phyloP scores from a whole-genome alignment of 1,140 invertebrate species.

The Adoxophyes honmai region DNA sequence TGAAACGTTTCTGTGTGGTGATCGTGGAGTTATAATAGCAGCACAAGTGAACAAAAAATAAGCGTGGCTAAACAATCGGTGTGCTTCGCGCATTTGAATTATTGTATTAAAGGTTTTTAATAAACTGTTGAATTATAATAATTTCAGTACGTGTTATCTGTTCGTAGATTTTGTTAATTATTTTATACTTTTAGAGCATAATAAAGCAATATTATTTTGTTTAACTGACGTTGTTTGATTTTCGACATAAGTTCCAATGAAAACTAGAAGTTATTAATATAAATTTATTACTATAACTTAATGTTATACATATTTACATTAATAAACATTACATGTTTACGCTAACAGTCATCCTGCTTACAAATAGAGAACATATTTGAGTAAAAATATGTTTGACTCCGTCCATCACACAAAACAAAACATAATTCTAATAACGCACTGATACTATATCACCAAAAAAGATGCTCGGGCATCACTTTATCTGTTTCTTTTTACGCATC shows the following conservation, averaged over 20 bases:
- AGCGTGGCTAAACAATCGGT: slow-evolving; percentile 3
- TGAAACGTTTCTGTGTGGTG: too few species aligned
- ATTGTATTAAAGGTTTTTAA: background rate
- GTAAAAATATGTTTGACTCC: too few species aligned
- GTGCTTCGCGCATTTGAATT: slow-evolving; percentile 18
- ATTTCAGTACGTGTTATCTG: slow-evolving; percentile 32
- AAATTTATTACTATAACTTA: background rate
- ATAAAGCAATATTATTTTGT: slow-evolving; percentile 63
- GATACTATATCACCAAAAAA: too few species aligned
- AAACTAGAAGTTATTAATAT: background rate
- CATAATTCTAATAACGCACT: too few species aligned
- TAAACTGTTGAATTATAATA: slow-evolving; percentile 13
- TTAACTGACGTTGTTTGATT: slow-evolving; percentile 46
- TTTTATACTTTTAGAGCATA: slow-evolving; percentile 54
- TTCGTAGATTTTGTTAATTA: slow-evolving; percentile 40
- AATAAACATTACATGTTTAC: background rate
- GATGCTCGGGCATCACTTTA: too few species aligned
- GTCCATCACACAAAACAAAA: too few species aligned
- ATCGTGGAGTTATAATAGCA: background rate
- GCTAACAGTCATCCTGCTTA: background rate
- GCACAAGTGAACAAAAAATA: background rate
- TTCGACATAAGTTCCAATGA: background rate
- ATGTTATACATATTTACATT: background rate
- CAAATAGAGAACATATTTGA: too few species aligned
- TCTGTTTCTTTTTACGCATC: too few species aligned